These are phyloP conservation scores for Perdita meconis DNA, from an alignment of 2,888 invertebrate genomes.

Conservation along the genomic window DNA sequence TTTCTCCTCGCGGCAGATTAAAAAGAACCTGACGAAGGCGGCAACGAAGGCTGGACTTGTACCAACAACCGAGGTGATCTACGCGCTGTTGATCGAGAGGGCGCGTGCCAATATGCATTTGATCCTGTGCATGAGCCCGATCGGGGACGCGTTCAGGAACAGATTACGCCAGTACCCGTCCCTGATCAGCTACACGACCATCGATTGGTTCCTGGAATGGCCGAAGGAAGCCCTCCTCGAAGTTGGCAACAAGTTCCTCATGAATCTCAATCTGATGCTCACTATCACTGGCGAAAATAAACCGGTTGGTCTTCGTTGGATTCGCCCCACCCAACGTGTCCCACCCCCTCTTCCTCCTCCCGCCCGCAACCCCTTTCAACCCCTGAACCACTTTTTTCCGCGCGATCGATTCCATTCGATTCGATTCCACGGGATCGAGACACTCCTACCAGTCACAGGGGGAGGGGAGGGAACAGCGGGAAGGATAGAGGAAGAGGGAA, in stretches of 20 bases:
- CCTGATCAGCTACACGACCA: conserved; percentile 93
- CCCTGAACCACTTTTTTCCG: conserved; percentile 41
- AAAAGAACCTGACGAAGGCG: conserved; percentile 86
- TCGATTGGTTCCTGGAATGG: conserved; percentile 96
- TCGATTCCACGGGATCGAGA: conserved; percentile 62
- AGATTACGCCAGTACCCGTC: conserved; percentile 95
- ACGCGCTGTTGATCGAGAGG: conserved; percentile 91
- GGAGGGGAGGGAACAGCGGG: too few relatives aligned
- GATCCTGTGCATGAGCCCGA: conserved; percentile 94
- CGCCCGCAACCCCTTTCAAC: neutral
- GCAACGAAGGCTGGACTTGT: conserved; percentile 86
- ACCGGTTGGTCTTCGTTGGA: conserved; percentile 81
- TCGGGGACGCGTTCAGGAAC: conserved; percentile 93
- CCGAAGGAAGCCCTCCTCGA: conserved; percentile 94
- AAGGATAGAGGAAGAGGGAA: neutral
- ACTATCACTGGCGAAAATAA: conserved; percentile 88
- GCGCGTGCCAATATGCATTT: conserved; percentile 92
- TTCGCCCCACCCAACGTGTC: conserved; percentile 8
- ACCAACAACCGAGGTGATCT: conserved; percentile 89
- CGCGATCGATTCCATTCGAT: conserved; percentile 69
- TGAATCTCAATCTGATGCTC: conserved; percentile 89
- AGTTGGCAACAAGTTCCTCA: conserved; percentile 93
- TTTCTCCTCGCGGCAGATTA: conserved; percentile 85
- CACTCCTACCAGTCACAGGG: neutral
- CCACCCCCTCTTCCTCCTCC: neutral